A percentile compares a stretch with the other conserved stretches of the same genome.
Conservation (phyloP, 2,113 vertebrate genomes). For the Vidua chalybeata region DNA sequence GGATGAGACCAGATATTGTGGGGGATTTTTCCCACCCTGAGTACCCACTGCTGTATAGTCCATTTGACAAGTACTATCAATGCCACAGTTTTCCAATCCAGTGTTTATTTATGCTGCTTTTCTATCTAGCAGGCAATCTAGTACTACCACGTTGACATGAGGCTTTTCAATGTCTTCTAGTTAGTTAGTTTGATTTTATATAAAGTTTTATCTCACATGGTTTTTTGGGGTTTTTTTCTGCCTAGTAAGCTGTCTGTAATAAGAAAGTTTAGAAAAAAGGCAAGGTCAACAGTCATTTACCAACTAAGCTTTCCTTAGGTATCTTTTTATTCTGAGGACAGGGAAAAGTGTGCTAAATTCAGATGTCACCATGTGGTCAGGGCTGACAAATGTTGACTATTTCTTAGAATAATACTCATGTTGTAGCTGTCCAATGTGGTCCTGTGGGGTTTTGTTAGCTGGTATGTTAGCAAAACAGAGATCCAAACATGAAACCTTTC, state of each 20-base stretch:
- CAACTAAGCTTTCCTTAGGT: not conserved
- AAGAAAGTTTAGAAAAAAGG: not conserved
- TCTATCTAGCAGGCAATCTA: not conserved
- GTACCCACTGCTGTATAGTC: not conserved
- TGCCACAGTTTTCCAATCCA: not conserved
- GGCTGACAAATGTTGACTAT: not conserved
- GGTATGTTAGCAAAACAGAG: slow-evolving; percentile 22
- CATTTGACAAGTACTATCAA: not conserved
- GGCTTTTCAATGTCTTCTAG: not conserved
- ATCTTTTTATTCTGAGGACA: not conserved
- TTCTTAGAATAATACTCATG: slow-evolving; percentile 21
- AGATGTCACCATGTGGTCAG: slow-evolving; percentile 19
- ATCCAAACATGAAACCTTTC: not conserved
- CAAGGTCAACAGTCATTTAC: not conserved
- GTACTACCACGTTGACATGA: not conserved
- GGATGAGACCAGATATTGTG: not conserved
- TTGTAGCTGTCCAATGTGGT: slow-evolving; percentile 2
- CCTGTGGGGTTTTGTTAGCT: slow-evolving; percentile 21
- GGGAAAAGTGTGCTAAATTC: not conserved
- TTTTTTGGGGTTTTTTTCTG: not conserved
- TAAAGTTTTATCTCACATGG: not conserved
- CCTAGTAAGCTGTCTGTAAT: not conserved
- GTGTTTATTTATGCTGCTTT: not conserved
- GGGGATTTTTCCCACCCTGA: not conserved
- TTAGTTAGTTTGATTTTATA: not conserved